These are phyloP conservation scores for Scotopteryx bipunctaria DNA, from an alignment of 2,888 invertebrate genomes.

Conservation along the genomic window DNA sequence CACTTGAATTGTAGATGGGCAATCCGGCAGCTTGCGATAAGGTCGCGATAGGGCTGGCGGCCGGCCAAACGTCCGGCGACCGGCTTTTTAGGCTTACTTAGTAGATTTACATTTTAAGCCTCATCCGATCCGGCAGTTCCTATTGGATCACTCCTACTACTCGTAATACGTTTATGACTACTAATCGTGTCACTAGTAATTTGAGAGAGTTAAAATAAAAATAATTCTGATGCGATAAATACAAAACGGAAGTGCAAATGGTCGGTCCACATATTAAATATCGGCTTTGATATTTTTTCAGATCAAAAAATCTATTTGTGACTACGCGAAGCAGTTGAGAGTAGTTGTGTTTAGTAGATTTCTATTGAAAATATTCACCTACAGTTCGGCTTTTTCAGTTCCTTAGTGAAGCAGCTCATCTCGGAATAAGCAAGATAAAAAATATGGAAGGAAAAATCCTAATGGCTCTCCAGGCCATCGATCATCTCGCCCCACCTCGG, in stretches of 20 bases:
- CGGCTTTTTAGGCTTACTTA: conserved; percentile 11
- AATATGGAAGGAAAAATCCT: conserved; percentile 46
- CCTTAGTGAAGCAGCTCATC: conserved; percentile 11
- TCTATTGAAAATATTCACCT: not conserved
- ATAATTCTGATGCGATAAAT: no score
- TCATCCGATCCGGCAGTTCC: not conserved
- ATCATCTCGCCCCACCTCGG: conserved; percentile 52
- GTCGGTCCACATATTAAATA: no score
- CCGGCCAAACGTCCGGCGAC: conserved; percentile 12
- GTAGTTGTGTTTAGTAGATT: no score
- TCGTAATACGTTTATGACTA: no score
- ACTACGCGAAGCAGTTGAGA: no score
- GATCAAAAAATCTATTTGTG: no score
- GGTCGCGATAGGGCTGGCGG: conserved; percentile 18
- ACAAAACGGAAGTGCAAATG: no score
- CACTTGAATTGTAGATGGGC: conserved; percentile 46
- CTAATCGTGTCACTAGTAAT: no score
- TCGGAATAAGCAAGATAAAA: conserved; percentile 38
- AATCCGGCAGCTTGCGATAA: conserved; percentile 30
- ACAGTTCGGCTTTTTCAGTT: not conserved
- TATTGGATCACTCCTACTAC: no score
- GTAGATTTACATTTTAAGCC: not conserved
- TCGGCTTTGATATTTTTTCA: no score
- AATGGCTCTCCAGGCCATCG: conserved; percentile 50
- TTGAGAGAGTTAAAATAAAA: no score